Base-by-base conservation (phyloP, 2,113 vertebrate species). In the Jaculus jaculus region DNA sequence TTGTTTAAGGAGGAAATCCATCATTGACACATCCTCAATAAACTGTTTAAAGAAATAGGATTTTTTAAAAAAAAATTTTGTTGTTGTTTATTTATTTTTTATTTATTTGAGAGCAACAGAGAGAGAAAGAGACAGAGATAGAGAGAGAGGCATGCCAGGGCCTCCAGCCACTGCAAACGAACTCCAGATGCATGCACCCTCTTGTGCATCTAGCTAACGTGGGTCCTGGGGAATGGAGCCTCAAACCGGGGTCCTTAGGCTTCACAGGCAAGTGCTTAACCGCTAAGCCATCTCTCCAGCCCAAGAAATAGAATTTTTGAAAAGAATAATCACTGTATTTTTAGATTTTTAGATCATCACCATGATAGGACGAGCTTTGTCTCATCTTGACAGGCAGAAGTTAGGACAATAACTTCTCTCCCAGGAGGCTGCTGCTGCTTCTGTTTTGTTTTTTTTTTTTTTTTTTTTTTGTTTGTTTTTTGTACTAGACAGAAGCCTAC, bases 401-500 rank as follows among this genome's bases (percentile, higher is more conserved):
- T 90, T 86, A 11, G 30, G 73, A 2, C 17, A 0, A 78, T 42
- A 1, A 15, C 63, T n/a, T 60, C 13, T 73, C 2, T 87, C 86
- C 82, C 34, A 54, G 84, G 37, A 93, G 87, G 78, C 66, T 96
- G 42, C 42, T 47, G 8, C 42, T 12, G 54, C 54, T 15, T 7
- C 54, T 54, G 10, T 54, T 54, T 16, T 12, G 2, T 7, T 16
- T 54, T 54, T 54, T 7, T 54, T 54, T 54, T 16, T 7, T 54
- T 54, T 16, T 54, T 2, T 54, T 54, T 16, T 47, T n/a, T n/a
- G n/a, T n/a, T 51, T 51, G 12, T 12, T 92, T 87, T 78, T 92
- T 89, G 94, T 71, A 54, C 34, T 81, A 75, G 81, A 92, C 30
- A 63, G 66, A 95, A 95, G 87, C 69, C 84, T 54, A 65, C 54